Evolutionary conservation across 2,797 vertebrate genomes (phyloP).

Genomic region (Amphiprion clarkii): DNA sequence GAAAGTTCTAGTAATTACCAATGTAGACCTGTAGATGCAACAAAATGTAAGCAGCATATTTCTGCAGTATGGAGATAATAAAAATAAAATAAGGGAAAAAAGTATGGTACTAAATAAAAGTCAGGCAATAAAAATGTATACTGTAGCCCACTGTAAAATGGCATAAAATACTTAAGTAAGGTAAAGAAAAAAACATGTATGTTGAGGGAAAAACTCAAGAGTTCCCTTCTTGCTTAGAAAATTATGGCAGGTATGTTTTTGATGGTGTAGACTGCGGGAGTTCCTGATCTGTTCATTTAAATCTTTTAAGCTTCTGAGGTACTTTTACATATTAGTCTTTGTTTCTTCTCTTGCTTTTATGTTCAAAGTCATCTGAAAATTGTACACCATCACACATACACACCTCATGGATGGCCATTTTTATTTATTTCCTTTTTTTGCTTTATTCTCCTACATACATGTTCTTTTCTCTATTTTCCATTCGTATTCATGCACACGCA

Average conservation of each 20-base stretch:
- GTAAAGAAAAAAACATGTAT: not conserved
- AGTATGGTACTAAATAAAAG: not conserved
- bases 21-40: not conserved
- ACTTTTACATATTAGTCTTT: slow-evolving; percentile 24
- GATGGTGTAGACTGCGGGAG: not conserved
- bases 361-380: slow-evolving; percentile 35
- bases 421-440: not conserved
- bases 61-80: too few species aligned
- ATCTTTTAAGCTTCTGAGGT: slow-evolving; percentile 31
- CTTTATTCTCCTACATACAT: not conserved
- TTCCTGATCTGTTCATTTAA: slow-evolving; percentile 36
- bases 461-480: not conserved
- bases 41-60: not conserved
- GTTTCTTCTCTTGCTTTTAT: slow-evolving; percentile 44
- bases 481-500: slow-evolving; percentile 8
- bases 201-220: not conserved
- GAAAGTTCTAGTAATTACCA: not conserved
- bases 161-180: too few species aligned
- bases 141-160: too few species aligned
- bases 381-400: slow-evolving; percentile 20
- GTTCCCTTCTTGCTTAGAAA: not conserved
- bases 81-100: not conserved
- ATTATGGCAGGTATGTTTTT: not conserved
- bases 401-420: not conserved
- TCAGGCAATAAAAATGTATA: too few species aligned